These are phyloP conservation scores for Heteropelma amictum DNA, from an alignment of 2,888 invertebrate genomes.

Conservation along the genomic window DNA sequence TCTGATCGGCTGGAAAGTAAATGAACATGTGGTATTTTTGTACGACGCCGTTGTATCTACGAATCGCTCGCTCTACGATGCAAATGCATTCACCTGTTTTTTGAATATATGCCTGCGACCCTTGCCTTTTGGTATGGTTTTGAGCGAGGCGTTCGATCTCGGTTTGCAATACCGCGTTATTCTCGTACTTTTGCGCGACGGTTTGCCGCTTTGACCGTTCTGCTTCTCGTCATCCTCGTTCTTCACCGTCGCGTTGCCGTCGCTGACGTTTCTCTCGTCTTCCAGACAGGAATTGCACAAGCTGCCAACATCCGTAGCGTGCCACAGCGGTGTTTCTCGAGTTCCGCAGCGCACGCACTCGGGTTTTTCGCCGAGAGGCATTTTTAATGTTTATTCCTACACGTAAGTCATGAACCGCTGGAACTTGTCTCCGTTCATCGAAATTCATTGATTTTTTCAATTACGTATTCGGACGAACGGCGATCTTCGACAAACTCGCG, in stretches of 20 bases:
- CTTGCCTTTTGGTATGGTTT: slow-evolving; percentile 82
- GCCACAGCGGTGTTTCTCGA: slow-evolving; percentile 87
- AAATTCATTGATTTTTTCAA: neutral
- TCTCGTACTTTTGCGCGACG: slow-evolving; percentile 82
- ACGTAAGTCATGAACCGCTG: no score
- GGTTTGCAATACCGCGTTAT: slow-evolving; percentile 81
- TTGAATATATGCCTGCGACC: slow-evolving; percentile 89
- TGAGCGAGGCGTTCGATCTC: slow-evolving; percentile 74
- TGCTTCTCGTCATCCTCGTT: slow-evolving; percentile 72
- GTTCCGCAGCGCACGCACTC: slow-evolving; percentile 86
- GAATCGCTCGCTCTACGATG: neutral
- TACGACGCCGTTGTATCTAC: neutral
- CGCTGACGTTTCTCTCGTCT: slow-evolving; percentile 77
- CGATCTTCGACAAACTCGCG: no score
- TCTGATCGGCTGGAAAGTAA: slow-evolving; percentile 87
- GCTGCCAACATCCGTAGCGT: slow-evolving; percentile 85
- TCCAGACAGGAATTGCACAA: slow-evolving; percentile 88
- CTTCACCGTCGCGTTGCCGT: slow-evolving; percentile 66
- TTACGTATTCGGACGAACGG: no score
- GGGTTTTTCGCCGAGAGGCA: slow-evolving; percentile 80
- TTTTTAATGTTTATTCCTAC: slow-evolving; percentile 53
- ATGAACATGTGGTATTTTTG: neutral
- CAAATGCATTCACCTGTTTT: slow-evolving; percentile 81
- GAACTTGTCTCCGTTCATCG: neutral
- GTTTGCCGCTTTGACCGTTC: slow-evolving; percentile 70